Evolutionary conservation across 2,113 vertebrate genomes (phyloP).

Genomic region (Machaerirhynchus nigripectus): DNA sequence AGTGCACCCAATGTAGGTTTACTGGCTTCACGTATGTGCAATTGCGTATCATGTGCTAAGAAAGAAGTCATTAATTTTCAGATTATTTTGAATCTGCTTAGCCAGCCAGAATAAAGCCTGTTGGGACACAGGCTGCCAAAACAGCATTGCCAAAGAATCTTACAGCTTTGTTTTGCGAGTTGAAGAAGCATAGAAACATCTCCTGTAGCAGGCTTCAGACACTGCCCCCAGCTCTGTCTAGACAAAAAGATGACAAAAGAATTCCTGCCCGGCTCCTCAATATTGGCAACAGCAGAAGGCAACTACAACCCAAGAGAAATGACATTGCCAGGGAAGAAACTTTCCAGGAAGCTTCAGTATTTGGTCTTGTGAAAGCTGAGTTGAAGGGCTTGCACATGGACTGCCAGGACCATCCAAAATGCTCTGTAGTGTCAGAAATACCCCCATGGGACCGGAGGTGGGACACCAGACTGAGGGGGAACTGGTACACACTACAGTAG

Average conservation of each 20-base stretch:
- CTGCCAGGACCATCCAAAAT: neutral
- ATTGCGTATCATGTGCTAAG: neutral
- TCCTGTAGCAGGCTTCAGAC: neutral
- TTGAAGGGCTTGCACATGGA: neutral
- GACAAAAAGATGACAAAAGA: slow-evolving; percentile 34
- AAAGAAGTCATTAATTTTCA: neutral
- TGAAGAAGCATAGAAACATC: neutral
- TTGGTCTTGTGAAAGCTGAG: neutral
- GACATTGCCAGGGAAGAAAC: neutral
- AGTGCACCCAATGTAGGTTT: neutral
- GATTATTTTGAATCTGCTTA: neutral
- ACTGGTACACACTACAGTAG: neutral
- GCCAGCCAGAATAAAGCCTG: neutral
- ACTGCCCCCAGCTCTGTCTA: slow-evolving; percentile 31
- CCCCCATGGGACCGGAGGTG: fast-evolving
- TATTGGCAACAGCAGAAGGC: neutral
- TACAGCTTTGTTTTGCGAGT: neutral
- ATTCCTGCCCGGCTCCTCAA: neutral
- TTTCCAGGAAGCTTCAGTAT: neutral
- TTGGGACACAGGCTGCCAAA: neutral
- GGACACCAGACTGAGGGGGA: neutral
- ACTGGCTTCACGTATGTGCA: neutral
- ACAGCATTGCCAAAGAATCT: neutral
- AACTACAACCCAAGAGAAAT: neutral
- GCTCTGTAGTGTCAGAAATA: neutral